Percentiles rank a stretch among this genome's conserved stretches.
These are phyloP conservation scores for Leucoraja erinaceus DNA, from an alignment of 2,113 vertebrate genomes.

Conservation along the genomic window DNA sequence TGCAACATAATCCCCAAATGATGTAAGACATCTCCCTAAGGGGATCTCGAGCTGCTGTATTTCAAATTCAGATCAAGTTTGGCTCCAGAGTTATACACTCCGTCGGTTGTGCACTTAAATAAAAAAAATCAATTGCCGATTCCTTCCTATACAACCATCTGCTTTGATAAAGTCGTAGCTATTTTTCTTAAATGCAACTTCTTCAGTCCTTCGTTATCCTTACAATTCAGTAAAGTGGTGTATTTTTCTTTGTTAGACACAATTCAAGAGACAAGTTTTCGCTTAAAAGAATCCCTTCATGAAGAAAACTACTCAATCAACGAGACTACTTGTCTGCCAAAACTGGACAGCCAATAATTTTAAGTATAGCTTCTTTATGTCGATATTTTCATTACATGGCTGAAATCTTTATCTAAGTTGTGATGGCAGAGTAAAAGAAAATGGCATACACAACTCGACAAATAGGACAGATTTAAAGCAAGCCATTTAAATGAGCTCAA, in stretches of 20 bases:
- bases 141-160: neutral
- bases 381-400: neutral
- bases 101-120: neutral
- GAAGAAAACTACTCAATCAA: neutral
- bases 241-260: neutral
- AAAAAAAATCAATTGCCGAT: neutral
- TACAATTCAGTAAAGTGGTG: neutral
- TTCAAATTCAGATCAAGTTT: neutral
- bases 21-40: neutral
- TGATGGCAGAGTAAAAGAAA: neutral
- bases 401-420: neutral
- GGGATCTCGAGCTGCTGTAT: neutral
- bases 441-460: neutral
- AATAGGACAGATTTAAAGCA: neutral
- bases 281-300: neutral
- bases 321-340: neutral
- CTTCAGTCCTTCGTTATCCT: neutral
- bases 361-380: neutral
- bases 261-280: neutral
- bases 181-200: neutral
- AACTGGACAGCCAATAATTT: neutral
- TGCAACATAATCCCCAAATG: neutral
- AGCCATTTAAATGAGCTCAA: neutral
- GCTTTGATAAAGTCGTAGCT: neutral
- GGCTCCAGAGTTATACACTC: neutral